Percentiles rank a stretch among this genome's conserved stretches.
Conservation (phyloP, 30 jellyfish, hydroid and myxozoan species). For the Aurelia sp. region DNA sequence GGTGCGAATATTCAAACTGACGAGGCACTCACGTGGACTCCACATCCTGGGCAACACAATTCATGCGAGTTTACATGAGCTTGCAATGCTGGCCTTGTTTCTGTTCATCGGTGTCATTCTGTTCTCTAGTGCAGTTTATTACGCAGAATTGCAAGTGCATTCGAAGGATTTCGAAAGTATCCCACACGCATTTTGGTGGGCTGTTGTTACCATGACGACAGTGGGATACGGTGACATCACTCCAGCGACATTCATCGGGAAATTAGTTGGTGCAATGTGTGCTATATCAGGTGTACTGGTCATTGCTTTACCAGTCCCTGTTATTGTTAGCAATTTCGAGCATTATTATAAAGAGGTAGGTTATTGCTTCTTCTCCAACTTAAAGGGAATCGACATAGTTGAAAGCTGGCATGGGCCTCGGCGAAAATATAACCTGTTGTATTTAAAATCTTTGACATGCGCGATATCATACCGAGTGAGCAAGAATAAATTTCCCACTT, state of each 20-base stretch:
- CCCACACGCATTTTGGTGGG: constrained; percentile 99
- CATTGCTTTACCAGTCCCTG: constrained; percentile 98
- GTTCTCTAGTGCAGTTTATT: constrained; percentile 96
- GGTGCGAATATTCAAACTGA: constrained; percentile 91
- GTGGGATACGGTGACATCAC: constrained; percentile 96
- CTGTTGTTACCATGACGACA: constrained; percentile 99
- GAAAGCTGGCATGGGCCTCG: too few relatives aligned
- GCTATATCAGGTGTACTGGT: constrained; percentile 99
- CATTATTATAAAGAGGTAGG: constrained; percentile 91
- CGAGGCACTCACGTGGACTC: constrained; percentile 98
- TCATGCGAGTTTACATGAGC: constrained; percentile 95
- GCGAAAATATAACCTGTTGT: too few relatives aligned
- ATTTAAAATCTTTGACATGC: too few relatives aligned
- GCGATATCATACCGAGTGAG: background rate
- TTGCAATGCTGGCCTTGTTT: constrained; percentile 91
- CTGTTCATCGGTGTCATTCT: constrained; percentile 89
- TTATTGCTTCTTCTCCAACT: background rate
- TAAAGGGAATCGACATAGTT: too few relatives aligned
- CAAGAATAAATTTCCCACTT: background rate
- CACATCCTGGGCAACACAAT: constrained; percentile 95
- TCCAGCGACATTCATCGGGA: constrained; percentile 88
- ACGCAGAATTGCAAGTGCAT: constrained; percentile 86
- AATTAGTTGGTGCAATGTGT: constrained; percentile 96
- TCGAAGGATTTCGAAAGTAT: constrained; percentile 82
- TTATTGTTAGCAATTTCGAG: constrained; percentile 98